phyloP scores from a whole-genome alignment of 2,797 vertebrate species.

The Podargus strigoides region DNA sequence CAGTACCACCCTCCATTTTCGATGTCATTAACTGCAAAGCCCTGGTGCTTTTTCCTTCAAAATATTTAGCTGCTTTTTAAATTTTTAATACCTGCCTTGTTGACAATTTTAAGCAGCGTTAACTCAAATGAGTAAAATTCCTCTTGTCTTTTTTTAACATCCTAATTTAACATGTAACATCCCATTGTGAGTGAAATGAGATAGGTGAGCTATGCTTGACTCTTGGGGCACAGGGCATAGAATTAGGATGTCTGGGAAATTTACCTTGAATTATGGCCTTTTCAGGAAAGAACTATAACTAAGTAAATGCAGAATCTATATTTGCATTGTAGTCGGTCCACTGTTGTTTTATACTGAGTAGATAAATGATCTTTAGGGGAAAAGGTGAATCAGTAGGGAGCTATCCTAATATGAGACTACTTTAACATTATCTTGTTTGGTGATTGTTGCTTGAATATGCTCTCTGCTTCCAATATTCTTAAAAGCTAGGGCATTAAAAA shows the following conservation, averaged over 20 bases:
- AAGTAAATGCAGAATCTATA: background rate
- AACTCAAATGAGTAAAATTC: background rate
- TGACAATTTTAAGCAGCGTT: background rate
- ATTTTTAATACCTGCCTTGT: background rate
- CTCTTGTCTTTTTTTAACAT: background rate
- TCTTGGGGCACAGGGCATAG: background rate
- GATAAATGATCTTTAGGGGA: background rate
- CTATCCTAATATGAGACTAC: background rate
- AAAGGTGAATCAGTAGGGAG: background rate
- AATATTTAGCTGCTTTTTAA: background rate
- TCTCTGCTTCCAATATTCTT: background rate
- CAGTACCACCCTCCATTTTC: background rate
- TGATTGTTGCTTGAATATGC: background rate
- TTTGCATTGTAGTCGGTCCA: background rate
- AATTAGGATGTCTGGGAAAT: background rate
- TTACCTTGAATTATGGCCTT: background rate
- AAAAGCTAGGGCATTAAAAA: background rate
- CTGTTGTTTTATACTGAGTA: background rate
- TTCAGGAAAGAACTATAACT: background rate
- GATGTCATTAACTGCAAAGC: slow-evolving; percentile 28
- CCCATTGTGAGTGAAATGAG: background rate
- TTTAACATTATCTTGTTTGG: background rate
- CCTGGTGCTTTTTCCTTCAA: slow-evolving; percentile 13
- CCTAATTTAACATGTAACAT: background rate
- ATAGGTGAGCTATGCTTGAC: background rate